Base-by-base conservation (phyloP, 2,888 invertebrate genomes). In the Drosophila antonietae region DNA sequence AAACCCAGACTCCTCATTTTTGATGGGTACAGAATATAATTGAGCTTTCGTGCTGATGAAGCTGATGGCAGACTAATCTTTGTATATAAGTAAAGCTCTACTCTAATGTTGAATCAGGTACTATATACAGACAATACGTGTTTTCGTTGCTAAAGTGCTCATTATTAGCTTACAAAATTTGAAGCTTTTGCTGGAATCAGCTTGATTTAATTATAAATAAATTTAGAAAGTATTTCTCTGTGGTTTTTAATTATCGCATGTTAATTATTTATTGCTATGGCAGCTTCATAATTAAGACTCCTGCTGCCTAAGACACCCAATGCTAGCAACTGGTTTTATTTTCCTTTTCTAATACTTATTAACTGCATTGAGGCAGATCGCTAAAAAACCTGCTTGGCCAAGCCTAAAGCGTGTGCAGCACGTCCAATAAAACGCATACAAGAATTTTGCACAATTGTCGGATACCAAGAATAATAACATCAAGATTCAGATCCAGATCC, bases 381-480 rank as follows among this genome's bases (percentile, higher is more conserved):
- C 20, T 28, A 6, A 28, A 28, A 63, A 47, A 47, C 39, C 46
- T 43, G 52, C 52, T 58, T 39, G n/a, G 1, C 28, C 46, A 35
- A 41, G 28, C 43, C 23, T 9, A 18, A 55, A n/a, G 53, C 18
- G 18, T 20, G 12, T 43, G 43, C 43, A 44, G 33, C 35, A 10
- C 12, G 15, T 44, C 23, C 70, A 69, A 74, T 69, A 74, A 78
- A 79, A 75, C 60, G 65, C 74, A 61, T 64, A 23, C 23, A 43
- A 28, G 33, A 49, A 49, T 47, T 43, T 15, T 49, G 20, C 41
- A n/a, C 47, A 83, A 84, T 86, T 62, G 67, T 70, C 12, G 37
- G 6, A 82, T 82, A 71, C 73, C 78, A 65, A 64, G 81, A 84
- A 84, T 75, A 58, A 58, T n/a, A 53, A 68, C 62, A 57, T 75